Percentiles rank a stretch among this genome's conserved stretches.
These are phyloP conservation scores for Polypedilum vanderplanki DNA, from an alignment of 1,140 invertebrate genomes.

Conservation along the genomic window DNA sequence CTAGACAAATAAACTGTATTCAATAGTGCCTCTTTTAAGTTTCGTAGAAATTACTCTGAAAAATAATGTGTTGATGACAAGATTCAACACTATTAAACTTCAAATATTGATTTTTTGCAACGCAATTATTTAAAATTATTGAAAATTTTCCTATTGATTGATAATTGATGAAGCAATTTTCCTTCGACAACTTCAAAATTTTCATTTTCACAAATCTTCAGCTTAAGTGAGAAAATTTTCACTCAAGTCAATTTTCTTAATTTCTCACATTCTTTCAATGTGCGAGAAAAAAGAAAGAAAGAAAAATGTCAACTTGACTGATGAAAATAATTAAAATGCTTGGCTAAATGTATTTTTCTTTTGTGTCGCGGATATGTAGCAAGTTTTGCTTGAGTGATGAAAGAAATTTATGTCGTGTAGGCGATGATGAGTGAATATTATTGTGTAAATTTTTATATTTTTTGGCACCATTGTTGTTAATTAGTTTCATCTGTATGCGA, in stretches of 20 bases:
- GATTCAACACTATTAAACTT: background rate
- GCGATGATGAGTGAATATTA: background rate
- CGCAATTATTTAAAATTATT: background rate
- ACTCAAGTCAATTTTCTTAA: slow-evolving; percentile 7
- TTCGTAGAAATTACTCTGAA: too few species aligned
- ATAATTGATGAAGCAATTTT: slow-evolving; percentile 9
- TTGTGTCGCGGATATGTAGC: background rate
- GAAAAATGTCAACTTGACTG: background rate
- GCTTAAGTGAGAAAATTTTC: background rate
- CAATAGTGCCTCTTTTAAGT: too few species aligned
- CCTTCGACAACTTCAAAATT: background rate
- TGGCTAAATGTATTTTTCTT: background rate
- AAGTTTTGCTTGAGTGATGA: background rate
- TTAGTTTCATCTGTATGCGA: background rate
- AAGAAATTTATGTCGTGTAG: slow-evolving; percentile 3
- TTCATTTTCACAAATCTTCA: background rate
- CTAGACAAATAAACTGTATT: too few species aligned
- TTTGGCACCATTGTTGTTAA: background rate
- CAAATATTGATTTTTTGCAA: background rate
- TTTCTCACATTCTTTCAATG: background rate
- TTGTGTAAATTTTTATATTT: background rate
- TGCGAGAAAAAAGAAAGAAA: too few species aligned
- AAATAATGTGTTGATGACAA: background rate
- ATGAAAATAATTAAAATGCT: background rate
- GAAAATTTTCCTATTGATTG: slow-evolving; percentile 2